Percentiles rank a stretch among this genome's conserved stretches.
phyloP scores from a whole-genome alignment of 2,113 vertebrate genomes.

The Chauna torquata region DNA sequence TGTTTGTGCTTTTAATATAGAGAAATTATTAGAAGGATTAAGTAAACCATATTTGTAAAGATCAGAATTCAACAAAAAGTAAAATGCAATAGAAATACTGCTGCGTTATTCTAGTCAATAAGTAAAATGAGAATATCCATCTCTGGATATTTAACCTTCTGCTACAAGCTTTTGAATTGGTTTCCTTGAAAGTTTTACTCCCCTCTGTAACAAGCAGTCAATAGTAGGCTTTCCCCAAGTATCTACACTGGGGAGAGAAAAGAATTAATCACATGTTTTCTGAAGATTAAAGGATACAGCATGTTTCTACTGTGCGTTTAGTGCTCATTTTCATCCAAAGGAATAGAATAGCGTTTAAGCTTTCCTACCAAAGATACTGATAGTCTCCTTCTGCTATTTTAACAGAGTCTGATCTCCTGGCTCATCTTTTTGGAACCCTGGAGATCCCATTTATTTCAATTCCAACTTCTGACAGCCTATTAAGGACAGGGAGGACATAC shows the following conservation, averaged over 20 bases:
- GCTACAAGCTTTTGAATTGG: background rate
- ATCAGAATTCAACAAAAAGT: background rate
- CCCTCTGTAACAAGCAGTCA: background rate
- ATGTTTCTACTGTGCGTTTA: background rate
- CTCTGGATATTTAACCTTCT: background rate
- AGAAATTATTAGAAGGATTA: background rate
- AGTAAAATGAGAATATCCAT: background rate
- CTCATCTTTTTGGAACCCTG: background rate
- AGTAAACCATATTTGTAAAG: background rate
- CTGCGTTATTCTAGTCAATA: background rate
- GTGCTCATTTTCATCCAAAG: background rate
- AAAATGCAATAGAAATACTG: background rate
- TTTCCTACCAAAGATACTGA: background rate
- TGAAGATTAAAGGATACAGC: background rate
- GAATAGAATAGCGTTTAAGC: background rate
- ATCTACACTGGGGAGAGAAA: fast-evolving
- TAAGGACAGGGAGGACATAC: background rate
- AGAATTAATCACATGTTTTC: background rate
- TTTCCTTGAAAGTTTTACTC: background rate
- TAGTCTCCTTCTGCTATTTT: background rate
- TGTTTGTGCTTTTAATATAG: background rate
- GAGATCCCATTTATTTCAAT: background rate
- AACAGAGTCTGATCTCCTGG: background rate
- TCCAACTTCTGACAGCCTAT: background rate
- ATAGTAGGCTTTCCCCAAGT: background rate